These are phyloP conservation scores for Lasioglossum oenotherae DNA, from an alignment of 2,888 invertebrate species.

Conservation along the genomic window DNA sequence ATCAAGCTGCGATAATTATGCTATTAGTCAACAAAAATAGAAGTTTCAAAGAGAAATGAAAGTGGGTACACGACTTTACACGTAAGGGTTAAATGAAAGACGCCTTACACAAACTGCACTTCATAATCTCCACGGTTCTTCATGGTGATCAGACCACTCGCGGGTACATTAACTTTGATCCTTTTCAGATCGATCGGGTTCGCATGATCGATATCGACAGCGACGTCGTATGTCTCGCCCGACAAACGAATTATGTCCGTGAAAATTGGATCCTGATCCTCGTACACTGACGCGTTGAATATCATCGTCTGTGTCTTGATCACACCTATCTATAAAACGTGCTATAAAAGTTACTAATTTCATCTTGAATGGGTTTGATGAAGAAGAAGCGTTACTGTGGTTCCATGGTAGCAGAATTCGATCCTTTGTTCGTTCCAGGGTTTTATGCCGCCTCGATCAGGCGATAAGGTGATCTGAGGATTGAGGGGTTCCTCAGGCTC, in stretches of 20 bases:
- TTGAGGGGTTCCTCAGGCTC: conserved; percentile 81
- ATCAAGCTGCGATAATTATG: too few species aligned
- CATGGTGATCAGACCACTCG: conserved; percentile 85
- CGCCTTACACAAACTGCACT: conserved; percentile 86
- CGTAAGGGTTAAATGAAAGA: background rate
- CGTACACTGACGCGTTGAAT: conserved; percentile 83
- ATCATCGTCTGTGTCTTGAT: conserved; percentile 37
- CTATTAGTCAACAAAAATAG: too few species aligned
- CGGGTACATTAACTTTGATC: conserved; percentile 86
- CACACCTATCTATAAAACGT: conserved; percentile 35
- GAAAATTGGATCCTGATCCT: conserved; percentile 85
- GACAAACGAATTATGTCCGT: conserved; percentile 84
- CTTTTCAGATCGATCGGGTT: conserved; percentile 86
- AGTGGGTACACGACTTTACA: too few species aligned
- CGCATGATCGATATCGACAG: conserved; percentile 86
- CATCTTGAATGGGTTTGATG: background rate
- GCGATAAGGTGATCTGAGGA: conserved; percentile 77
- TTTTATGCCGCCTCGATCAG: conserved; percentile 62
- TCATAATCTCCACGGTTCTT: conserved; percentile 87
- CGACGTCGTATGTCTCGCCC: conserved; percentile 87
- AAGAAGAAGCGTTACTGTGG: conserved; percentile 52
- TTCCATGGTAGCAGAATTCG: conserved; percentile 71
- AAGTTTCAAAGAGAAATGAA: too few species aligned
- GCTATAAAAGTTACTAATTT: background rate
- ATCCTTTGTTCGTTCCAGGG: conserved; percentile 61